Percentiles rank a stretch among this genome's conserved stretches.
Evolutionary conservation across 2,113 vertebrate species (phyloP).

Genomic region (Gulo gulo): DNA sequence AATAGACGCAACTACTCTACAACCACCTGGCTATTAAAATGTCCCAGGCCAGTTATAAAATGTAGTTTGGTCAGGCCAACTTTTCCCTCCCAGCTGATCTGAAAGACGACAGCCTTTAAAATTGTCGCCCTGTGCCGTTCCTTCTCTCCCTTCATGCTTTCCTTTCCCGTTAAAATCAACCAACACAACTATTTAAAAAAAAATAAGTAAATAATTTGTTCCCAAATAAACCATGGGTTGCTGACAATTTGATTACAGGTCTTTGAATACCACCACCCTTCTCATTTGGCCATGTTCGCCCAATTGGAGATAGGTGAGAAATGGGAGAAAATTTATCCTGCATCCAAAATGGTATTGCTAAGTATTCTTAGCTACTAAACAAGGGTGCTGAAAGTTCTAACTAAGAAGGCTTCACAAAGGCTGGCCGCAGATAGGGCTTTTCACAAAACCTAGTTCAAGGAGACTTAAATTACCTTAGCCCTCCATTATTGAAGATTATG

Average conservation of each 20-base stretch:
- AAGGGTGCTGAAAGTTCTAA: conserved; percentile 49
- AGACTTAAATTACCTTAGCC: conserved; percentile 56
- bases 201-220: background rate
- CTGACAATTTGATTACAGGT: background rate
- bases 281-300: background rate
- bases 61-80: conserved; percentile 56
- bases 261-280: conserved; percentile 39
- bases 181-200: conserved; percentile 45
- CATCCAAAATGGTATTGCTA: conserved; percentile 54
- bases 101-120: conserved; percentile 73
- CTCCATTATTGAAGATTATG: conserved; percentile 67
- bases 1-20: conserved; percentile 72
- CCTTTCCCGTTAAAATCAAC: conserved; percentile 35
- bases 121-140: conserved; percentile 34
- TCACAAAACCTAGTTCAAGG: conserved; percentile 53
- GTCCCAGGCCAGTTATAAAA: conserved; percentile 73
- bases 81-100: conserved; percentile 70
- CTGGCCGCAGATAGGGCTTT: conserved; percentile 37
- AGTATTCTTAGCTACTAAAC: conserved; percentile 63
- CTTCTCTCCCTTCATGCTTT: conserved; percentile 45
- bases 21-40: conserved; percentile 76
- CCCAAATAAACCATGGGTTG: conserved; percentile 20
- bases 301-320: conserved; percentile 17
- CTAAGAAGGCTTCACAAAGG: conserved; percentile 50
- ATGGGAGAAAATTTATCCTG: conserved; percentile 47